A percentile compares a stretch with the other conserved stretches of the same genome.
phyloP scores from a whole-genome alignment of 2,888 invertebrate genomes.

The Lagria hirta region DNA sequence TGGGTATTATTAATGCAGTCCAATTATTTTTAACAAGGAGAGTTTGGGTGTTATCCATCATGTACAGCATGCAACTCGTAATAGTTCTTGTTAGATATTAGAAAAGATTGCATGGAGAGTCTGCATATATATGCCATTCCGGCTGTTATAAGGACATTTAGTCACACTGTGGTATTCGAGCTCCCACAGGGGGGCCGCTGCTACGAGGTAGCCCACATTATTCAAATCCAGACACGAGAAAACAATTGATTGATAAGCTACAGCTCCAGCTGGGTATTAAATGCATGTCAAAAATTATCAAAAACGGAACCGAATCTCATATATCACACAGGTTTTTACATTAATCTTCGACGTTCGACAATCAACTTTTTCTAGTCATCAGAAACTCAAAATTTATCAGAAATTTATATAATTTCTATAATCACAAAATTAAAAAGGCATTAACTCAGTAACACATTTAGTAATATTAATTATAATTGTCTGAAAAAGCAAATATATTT shows the following conservation, averaged over 20 bases:
- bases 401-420: too few relatives aligned
- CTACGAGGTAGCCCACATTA: conserved; percentile 33
- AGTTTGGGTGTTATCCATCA: conserved; percentile 29
- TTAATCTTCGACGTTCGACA: too few relatives aligned
- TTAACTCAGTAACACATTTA: too few relatives aligned
- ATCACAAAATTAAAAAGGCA: too few relatives aligned
- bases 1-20: conserved; percentile 22
- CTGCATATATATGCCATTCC: conserved; percentile 32
- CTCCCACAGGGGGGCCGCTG: conserved; percentile 28
- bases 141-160: conserved; percentile 36
- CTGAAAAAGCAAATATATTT: too few relatives aligned
- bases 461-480: too few relatives aligned
- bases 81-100: conserved; percentile 29
- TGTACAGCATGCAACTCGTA: conserved; percentile 32
- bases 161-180: conserved; percentile 32
- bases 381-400: too few relatives aligned
- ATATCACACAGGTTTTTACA: conserved; percentile 8
- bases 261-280: conserved; percentile 22
- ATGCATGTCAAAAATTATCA: conserved; percentile 23
- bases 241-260: conserved; percentile 32
- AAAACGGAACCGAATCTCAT: conserved; percentile 15
- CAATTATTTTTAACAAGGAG: conserved; percentile 30
- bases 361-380: too few relatives aligned
- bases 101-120: conserved; percentile 28
- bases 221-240: conserved; percentile 29